Conservation (phyloP, 30 jellyfish, hydroid and myxozoan genomes). For the Aurelia coerulea region DNA sequence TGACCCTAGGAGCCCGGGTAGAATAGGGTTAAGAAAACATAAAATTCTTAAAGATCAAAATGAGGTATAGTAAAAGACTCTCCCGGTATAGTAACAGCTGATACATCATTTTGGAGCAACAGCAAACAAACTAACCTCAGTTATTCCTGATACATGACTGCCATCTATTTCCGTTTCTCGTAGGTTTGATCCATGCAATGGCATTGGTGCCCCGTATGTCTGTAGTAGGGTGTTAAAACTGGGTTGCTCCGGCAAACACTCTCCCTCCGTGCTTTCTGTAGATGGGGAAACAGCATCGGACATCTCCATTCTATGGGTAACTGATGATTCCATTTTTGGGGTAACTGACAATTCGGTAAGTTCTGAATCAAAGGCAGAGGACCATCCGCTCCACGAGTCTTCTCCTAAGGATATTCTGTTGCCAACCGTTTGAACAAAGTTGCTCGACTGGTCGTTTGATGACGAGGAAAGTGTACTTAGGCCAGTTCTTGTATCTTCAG, state of each 20-base stretch:
- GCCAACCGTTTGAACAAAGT: slow-evolving; percentile 59
- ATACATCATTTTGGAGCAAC: background rate
- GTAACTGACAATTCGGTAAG: slow-evolving; percentile 11
- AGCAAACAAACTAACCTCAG: too few relatives aligned
- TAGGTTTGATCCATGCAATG: slow-evolving; percentile 6
- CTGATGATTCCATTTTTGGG: slow-evolving; percentile 15
- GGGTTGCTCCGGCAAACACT: slow-evolving; percentile 17
- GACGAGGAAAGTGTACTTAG: slow-evolving; percentile 30
- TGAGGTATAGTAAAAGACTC: too few relatives aligned
- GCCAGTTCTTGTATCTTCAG: slow-evolving; percentile 27
- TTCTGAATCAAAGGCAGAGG: slow-evolving; percentile 84
- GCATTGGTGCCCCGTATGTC: slow-evolving; percentile 67
- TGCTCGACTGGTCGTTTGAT: slow-evolving; percentile 14
- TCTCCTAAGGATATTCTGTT: slow-evolving; percentile 74
- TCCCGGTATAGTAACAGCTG: too few relatives aligned
- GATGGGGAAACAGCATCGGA: slow-evolving; percentile 7
- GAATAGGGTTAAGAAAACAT: too few relatives aligned
- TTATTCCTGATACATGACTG: too few relatives aligned
- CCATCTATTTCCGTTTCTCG: background rate
- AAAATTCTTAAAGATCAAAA: too few relatives aligned
- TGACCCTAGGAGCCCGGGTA: too few relatives aligned
- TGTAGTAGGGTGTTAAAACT: slow-evolving; percentile 74
- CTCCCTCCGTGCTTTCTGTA: background rate
- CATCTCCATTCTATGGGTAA: slow-evolving; percentile 11
- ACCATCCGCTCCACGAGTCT: slow-evolving; percentile 95